Evolutionary conservation across 2,888 invertebrate species (phyloP).

Genomic region (Phytoseiulus persimilis): DNA sequence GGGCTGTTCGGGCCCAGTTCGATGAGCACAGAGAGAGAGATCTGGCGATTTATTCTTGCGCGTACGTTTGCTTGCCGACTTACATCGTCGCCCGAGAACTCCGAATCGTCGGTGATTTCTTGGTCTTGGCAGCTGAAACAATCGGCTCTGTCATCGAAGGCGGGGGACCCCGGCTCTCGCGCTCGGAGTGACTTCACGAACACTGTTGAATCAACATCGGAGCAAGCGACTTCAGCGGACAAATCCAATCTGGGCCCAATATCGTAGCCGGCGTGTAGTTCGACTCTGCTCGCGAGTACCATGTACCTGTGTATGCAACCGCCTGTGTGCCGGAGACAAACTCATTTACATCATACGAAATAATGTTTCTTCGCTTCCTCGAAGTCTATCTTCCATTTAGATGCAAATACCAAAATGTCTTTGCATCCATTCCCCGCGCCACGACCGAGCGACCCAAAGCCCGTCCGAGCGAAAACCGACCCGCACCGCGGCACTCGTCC

Average conservation of each 20-base stretch:
- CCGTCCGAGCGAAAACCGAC: background rate
- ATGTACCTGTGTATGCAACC: background rate
- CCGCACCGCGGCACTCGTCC: background rate
- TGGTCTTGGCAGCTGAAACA: too few relatives aligned
- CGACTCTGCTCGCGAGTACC: background rate
- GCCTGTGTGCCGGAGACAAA: background rate
- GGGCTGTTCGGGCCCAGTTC: background rate
- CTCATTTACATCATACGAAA: background rate
- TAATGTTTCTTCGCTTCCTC: background rate
- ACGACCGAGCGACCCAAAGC: too few relatives aligned
- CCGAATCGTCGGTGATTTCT: too few relatives aligned
- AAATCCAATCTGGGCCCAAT: background rate
- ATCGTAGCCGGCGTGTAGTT: background rate
- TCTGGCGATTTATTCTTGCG: background rate
- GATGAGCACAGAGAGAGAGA: background rate
- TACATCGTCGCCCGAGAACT: too few relatives aligned
- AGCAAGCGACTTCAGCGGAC: too few relatives aligned
- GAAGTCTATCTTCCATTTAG: conserved; percentile 5
- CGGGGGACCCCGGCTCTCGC: too few relatives aligned
- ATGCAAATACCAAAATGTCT: background rate
- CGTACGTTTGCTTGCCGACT: background rate
- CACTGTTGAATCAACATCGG: too few relatives aligned
- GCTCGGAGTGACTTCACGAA: too few relatives aligned
- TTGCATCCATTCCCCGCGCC: background rate
- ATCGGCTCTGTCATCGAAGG: too few relatives aligned